Percentiles rank a stretch among this genome's conserved stretches.
phyloP scores from a whole-genome alignment of 2,888 invertebrate species.

The Cephus pulcher region DNA sequence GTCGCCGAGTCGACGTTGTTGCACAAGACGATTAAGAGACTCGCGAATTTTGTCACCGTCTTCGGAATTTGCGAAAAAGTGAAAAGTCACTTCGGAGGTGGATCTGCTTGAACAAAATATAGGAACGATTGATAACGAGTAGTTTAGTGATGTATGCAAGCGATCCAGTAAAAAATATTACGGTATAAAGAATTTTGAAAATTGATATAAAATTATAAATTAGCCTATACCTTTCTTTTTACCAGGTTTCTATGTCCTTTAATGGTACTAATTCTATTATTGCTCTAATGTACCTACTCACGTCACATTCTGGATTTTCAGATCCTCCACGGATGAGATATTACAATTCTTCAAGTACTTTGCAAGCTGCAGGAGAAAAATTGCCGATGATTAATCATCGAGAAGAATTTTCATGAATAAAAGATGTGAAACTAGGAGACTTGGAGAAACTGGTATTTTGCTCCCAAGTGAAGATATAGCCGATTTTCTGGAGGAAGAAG shows the following conservation, averaged over 20 bases:
- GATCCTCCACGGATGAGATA: conserved; percentile 73
- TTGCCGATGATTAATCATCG: not conserved
- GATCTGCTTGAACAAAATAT: conserved; percentile 37
- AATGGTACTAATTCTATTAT: conserved; percentile 11
- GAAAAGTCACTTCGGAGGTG: conserved; percentile 63
- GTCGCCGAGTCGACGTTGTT: conserved; percentile 72
- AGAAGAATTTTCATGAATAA: not conserved
- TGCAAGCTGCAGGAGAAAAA: conserved; percentile 71
- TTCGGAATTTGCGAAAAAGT: conserved; percentile 68
- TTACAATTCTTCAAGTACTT: conserved; percentile 75
- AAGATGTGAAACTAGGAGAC: not conserved
- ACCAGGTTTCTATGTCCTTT: not conserved
- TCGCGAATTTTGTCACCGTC: conserved; percentile 70
- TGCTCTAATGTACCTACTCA: conserved; percentile 65
- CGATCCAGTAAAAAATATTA: not conserved
- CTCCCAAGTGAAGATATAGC: too few relatives aligned
- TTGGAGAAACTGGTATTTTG: not conserved
- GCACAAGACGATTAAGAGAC: conserved; percentile 72
- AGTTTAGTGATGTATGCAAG: not conserved
- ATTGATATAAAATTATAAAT: not conserved
- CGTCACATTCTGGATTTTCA: conserved; percentile 78
- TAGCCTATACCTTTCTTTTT: not conserved
- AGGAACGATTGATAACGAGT: not conserved
- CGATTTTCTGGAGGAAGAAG: not conserved
- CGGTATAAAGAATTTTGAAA: not conserved